Evolutionary conservation across 2,113 vertebrate genomes (phyloP).

Genomic region (Cynoglossus semilaevis): DNA sequence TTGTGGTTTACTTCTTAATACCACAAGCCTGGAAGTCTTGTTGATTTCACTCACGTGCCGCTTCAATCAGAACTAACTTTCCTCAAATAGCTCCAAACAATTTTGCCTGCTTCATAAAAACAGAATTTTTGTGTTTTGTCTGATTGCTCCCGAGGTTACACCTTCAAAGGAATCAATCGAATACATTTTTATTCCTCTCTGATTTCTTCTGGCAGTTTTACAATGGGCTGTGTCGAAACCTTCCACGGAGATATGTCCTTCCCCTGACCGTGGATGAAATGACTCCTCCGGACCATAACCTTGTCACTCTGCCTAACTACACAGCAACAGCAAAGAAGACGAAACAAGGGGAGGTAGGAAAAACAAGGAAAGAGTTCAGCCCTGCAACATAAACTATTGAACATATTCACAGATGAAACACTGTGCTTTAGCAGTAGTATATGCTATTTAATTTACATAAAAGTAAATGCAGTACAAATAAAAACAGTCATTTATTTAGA

Average conservation of each 20-base stretch:
- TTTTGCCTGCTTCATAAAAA: background rate
- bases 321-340: conserved; percentile 80
- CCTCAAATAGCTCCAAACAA: background rate
- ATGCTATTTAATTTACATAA: no score
- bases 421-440: no score
- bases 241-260: conserved; percentile 87
- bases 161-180: conserved; percentile 7
- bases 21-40: conserved; percentile 10
- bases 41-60: conserved; percentile 13
- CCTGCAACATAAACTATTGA: no score
- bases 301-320: conserved; percentile 74
- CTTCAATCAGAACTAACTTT: conserved; percentile 5
- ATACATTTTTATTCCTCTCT: conserved; percentile 12
- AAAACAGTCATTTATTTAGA: no score
- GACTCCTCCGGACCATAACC: conserved; percentile 75
- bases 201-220: conserved; percentile 75
- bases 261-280: conserved; percentile 77
- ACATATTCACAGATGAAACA: no score
- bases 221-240: conserved; percentile 72
- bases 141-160: conserved; percentile 19
- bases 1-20: background rate
- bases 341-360: conserved; percentile 76
- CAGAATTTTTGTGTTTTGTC: conserved; percentile 7
- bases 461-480: no score
- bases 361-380: background rate